phyloP scores from a whole-genome alignment of 1,140 invertebrate genomes.

The Plutomurus gul region DNA sequence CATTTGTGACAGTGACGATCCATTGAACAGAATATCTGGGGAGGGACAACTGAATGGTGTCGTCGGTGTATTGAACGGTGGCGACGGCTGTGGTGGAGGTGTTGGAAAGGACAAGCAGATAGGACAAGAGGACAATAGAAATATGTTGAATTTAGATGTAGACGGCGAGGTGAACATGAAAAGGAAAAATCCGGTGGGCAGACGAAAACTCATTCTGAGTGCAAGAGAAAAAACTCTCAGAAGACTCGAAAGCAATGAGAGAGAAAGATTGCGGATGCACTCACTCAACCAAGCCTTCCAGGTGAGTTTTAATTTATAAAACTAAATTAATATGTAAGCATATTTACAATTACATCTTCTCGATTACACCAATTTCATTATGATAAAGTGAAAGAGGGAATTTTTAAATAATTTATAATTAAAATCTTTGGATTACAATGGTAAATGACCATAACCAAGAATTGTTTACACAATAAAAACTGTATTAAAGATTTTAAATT shows the following conservation, averaged over 20 bases:
- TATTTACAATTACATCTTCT: too few species aligned
- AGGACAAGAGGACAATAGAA: slow-evolving; percentile 1
- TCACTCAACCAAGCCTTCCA: slow-evolving; percentile 68
- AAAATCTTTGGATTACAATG: too few species aligned
- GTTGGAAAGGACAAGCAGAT: neutral
- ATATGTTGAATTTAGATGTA: neutral
- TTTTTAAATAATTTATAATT: too few species aligned
- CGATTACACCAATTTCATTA: too few species aligned
- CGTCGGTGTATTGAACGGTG: neutral
- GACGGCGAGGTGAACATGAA: slow-evolving; percentile 39
- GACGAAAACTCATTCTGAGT: slow-evolving; percentile 52
- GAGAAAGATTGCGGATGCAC: slow-evolving; percentile 68
- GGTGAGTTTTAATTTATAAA: too few species aligned
- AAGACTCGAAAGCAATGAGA: slow-evolving; percentile 67
- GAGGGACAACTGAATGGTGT: slow-evolving; percentile 13
- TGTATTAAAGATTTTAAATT: too few species aligned
- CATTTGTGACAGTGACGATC: neutral
- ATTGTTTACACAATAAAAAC: too few species aligned
- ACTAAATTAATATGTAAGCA: too few species aligned
- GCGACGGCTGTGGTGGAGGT: neutral
- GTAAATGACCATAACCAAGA: too few species aligned
- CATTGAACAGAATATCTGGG: slow-evolving; percentile 1
- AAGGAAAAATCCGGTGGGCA: slow-evolving; percentile 52
- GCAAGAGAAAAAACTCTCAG: slow-evolving; percentile 63
- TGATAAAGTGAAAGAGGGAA: too few species aligned